Conservation (phyloP, 2,113 vertebrate genomes). For the Heloderma charlesbogerti region DNA sequence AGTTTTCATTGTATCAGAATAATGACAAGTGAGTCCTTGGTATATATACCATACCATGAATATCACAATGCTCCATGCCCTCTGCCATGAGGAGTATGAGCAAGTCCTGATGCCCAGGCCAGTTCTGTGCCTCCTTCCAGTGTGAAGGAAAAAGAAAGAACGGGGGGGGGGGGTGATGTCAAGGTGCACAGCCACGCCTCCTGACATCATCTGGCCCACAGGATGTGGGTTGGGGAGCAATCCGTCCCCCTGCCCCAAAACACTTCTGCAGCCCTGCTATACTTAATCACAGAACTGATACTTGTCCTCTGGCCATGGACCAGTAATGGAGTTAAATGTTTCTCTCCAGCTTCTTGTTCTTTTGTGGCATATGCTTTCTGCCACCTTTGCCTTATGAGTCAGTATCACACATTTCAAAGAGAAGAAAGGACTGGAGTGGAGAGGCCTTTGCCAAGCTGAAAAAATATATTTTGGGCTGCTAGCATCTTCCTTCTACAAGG, state of each 20-base stretch:
- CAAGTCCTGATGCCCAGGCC: no score
- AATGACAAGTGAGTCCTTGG: not conserved
- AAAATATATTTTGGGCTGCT: not conserved
- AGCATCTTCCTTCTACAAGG: constrained; percentile 39
- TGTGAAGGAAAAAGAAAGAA: no score
- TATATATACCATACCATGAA: not conserved
- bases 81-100: constrained; percentile 18
- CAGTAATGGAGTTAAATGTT: constrained; percentile 5
- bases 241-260: no score
- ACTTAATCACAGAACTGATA: not conserved
- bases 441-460: constrained; percentile 33
- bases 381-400: constrained; percentile 30
- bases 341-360: constrained; percentile 28
- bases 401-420: not conserved
- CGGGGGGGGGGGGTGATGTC: no score
- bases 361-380: constrained; percentile 18
- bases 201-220: no score
- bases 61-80: not conserved
- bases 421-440: not conserved
- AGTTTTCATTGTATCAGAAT: not conserved
- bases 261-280: constrained; percentile 8
- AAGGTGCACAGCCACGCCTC: no score
- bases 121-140: no score
- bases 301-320: fast-evolving
- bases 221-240: no score